These are phyloP conservation scores for Rhagoletis pomonella DNA, from an alignment of 1,140 invertebrate genomes.

Conservation along the genomic window DNA sequence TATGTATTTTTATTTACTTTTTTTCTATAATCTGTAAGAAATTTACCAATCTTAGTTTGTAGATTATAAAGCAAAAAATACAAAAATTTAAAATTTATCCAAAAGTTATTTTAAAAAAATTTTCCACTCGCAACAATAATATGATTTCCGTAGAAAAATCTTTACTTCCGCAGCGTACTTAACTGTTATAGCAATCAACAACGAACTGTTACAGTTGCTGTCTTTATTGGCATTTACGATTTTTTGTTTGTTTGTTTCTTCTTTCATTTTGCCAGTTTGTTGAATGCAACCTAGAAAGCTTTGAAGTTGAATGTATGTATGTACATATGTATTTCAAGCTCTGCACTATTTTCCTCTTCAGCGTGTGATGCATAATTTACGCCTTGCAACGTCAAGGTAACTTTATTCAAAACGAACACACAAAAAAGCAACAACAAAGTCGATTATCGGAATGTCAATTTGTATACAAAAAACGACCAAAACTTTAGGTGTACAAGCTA, in stretches of 20 bases:
- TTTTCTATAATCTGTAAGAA: too few species aligned
- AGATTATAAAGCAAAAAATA: too few species aligned
- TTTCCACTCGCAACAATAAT: neutral
- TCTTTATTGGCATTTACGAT: too few species aligned
- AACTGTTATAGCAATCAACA: neutral
- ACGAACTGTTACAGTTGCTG: neutral
- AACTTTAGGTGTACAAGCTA: neutral
- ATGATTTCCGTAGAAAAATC: slow-evolving; percentile 1
- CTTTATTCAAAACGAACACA: neutral
- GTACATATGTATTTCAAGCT: neutral
- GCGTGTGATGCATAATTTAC: neutral
- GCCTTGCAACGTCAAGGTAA: neutral
- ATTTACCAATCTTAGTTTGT: too few species aligned
- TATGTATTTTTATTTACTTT: too few species aligned
- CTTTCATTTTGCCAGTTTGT: neutral
- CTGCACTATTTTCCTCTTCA: neutral
- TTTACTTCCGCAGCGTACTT: slow-evolving; percentile 1
- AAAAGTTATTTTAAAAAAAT: neutral
- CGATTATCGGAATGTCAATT: slow-evolving; percentile 2
- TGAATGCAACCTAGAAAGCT: slow-evolving; percentile 35
- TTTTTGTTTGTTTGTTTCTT: neutral
- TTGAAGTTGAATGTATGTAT: too few species aligned
- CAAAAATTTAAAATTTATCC: too few species aligned
- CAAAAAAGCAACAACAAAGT: neutral
- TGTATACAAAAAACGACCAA: neutral